Conservation (phyloP, 2,888 invertebrate genomes). For the Rotaria macrura region DNA sequence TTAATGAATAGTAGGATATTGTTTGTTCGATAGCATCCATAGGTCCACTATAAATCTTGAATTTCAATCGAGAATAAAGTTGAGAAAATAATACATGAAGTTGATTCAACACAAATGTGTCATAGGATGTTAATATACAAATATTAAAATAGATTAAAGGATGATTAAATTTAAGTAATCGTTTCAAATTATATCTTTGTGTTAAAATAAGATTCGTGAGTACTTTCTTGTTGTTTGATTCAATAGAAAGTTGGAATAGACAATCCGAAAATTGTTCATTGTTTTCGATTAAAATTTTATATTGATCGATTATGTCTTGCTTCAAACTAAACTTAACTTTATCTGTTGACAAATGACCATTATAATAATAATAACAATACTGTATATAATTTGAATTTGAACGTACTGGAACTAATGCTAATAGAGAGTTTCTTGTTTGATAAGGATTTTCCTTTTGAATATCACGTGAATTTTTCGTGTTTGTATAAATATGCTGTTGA, state of each 20-base stretch:
- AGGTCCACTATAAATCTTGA: background rate
- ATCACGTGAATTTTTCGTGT: background rate
- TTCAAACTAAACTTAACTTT: background rate
- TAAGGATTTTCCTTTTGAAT: background rate
- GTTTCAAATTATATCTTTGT: background rate
- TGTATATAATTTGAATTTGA: background rate
- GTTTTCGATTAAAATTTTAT: background rate
- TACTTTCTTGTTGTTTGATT: background rate
- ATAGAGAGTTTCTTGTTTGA: too few relatives aligned
- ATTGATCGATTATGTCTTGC: background rate
- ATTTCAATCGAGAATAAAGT: conserved; percentile 5
- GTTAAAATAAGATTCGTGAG: background rate
- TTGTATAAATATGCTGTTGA: too few relatives aligned
- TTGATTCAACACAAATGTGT: background rate
- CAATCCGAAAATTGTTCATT: background rate
- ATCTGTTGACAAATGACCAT: background rate
- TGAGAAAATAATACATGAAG: background rate
- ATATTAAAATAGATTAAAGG: background rate
- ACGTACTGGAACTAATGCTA: background rate
- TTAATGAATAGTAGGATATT: background rate
- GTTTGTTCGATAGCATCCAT: background rate
- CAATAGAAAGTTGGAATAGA: background rate
- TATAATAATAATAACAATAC: background rate
- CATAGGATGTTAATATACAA: background rate
- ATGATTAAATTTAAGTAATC: background rate